phyloP scores from a whole-genome alignment of 2,113 vertebrate genomes.

The Rostratula benghalensis region DNA sequence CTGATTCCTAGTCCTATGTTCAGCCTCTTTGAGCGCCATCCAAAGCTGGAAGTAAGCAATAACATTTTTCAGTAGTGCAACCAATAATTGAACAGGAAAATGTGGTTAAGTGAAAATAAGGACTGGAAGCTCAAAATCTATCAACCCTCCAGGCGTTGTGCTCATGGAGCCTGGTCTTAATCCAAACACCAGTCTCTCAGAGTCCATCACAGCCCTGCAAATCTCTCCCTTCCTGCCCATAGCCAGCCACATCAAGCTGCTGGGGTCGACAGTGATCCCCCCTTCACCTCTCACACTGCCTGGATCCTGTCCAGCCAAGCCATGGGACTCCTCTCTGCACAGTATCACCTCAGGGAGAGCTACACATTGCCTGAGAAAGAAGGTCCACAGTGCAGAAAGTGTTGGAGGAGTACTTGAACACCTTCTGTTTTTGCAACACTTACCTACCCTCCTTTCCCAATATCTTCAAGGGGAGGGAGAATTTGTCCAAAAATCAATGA shows the following conservation, averaged over 20 bases:
- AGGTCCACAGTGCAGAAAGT: background rate
- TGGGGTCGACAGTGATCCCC: rapidly evolving
- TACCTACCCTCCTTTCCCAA: background rate
- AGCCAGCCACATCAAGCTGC: background rate
- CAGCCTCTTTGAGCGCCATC: background rate
- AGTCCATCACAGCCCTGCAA: background rate
- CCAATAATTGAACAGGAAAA: background rate
- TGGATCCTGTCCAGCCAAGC: background rate
- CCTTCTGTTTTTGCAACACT: background rate
- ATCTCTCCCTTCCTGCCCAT: background rate
- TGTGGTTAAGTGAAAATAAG: background rate
- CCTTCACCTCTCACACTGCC: background rate
- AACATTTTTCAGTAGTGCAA: background rate
- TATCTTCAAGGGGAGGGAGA: background rate
- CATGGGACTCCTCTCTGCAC: too few relatives aligned
- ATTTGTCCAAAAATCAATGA: background rate
- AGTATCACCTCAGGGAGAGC: background rate
- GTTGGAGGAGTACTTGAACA: background rate
- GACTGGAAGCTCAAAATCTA: background rate
- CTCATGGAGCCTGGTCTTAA: background rate
- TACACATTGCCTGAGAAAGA: background rate
- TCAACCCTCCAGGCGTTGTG: background rate
- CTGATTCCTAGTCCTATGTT: background rate
- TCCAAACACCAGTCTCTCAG: background rate
- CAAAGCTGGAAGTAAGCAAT: background rate